Conservation (phyloP, 2,797 vertebrate species). For the Adelosebastes latens region DNA sequence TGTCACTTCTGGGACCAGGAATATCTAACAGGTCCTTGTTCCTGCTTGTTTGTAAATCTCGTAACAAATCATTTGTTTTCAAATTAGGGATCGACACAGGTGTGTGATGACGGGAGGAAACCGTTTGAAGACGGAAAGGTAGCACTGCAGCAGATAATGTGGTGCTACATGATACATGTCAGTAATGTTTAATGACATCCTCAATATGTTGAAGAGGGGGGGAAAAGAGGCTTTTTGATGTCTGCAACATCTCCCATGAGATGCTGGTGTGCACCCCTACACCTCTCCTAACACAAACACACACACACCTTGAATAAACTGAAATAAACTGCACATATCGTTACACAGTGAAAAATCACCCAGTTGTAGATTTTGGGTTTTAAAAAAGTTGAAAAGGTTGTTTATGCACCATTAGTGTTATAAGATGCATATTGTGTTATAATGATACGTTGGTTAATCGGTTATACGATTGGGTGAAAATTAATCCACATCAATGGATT, state of each 20-base stretch:
- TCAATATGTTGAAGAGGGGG: constrained; percentile 21
- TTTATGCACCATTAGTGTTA: background rate
- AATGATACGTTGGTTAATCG: too few species aligned
- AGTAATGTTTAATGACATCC: constrained; percentile 22
- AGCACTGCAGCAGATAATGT: background rate
- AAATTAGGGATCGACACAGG: background rate
- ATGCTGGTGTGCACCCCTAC: background rate
- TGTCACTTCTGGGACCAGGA: constrained; percentile 44
- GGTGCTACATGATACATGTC: background rate
- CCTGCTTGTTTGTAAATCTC: constrained; percentile 3
- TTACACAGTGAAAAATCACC: background rate
- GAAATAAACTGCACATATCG: background rate
- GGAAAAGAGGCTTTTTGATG: constrained; percentile 28
- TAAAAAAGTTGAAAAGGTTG: background rate
- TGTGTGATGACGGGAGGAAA: background rate
- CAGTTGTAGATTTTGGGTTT: background rate
- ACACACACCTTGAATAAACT: background rate
- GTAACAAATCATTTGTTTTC: constrained; percentile 19
- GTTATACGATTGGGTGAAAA: too few species aligned
- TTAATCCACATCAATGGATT: too few species aligned
- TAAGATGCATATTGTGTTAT: background rate
- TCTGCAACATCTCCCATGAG: constrained; percentile 23
- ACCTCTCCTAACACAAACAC: background rate
- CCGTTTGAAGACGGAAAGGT: background rate
- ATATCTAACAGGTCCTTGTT: constrained; percentile 31